Base-by-base conservation (phyloP, 2,888 invertebrate genomes). In the Hypsopygia costalis region DNA sequence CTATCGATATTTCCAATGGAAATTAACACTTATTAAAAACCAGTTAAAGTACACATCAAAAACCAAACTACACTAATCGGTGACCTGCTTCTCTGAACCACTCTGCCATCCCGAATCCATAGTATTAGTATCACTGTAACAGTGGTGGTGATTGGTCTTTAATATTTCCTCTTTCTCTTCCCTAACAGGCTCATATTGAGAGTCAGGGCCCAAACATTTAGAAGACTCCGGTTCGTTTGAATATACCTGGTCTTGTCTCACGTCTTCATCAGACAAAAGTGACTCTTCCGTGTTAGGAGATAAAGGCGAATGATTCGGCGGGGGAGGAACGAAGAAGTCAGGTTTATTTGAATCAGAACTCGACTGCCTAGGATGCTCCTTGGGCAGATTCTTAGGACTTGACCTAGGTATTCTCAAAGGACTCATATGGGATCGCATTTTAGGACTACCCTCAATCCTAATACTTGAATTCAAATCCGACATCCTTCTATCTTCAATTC, bases 21-120 rank as follows among this genome's bases (percentile, higher is more conserved):
- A n/a, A n/a, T n/a, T n/a, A n/a, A n/a, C n/a, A n/a, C n/a, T n/a
- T n/a, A n/a, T n/a, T n/a, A n/a, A n/a, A n/a, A n/a, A n/a, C n/a
- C n/a, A n/a, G n/a, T n/a, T n/a, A n/a, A n/a, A n/a, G n/a, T n/a
- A n/a, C n/a, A n/a, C n/a, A n/a, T n/a, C n/a, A n/a, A n/a, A n/a
- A n/a, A n/a, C n/a, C n/a, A 21, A 21, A 21, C 21, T 21, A 21
- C 21, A 21, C 58, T 58, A 83, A 51, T 89, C 89, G 29, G 89
- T 89, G n/a, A 81, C 91, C 42, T 90, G 90, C 65, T 91, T 92
- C 47, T 92, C 92, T 0, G 91, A 91, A 0, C 92, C 93, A 53
- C 92, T 92, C 48, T 93, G 93, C 92, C 93, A 93, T 0, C 93
- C 93, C 0, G 92, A 91, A 51, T 93, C 93, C 86, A 92, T 91